phyloP scores from a whole-genome alignment of 2,797 vertebrate species.

The Parauchenoglanis punctatus region DNA sequence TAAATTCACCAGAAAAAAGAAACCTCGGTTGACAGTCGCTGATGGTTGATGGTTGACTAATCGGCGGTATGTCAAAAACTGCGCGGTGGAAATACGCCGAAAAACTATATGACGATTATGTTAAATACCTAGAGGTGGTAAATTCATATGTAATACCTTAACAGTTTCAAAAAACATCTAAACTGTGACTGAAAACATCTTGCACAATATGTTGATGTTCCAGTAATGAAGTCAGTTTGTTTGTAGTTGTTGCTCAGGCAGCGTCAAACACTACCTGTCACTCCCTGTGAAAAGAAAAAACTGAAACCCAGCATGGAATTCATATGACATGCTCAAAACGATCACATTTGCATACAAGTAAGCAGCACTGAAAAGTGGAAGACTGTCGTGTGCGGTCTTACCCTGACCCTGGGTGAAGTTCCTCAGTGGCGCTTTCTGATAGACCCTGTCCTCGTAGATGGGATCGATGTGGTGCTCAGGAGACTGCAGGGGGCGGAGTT shows the following conservation, averaged over 20 bases:
- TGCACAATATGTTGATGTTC: slow-evolving; percentile 11
- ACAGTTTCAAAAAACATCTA: not conserved
- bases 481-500: slow-evolving; percentile 93
- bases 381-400: slow-evolving; percentile 34
- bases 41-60: not conserved
- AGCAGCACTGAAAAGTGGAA: not conserved
- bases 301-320: slow-evolving; percentile 13
- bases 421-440: slow-evolving; percentile 95
- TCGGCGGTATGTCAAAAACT: not conserved
- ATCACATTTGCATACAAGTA: not conserved
- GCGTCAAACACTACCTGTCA: slow-evolving; percentile 18
- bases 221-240: slow-evolving; percentile 10
- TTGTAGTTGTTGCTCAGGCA: slow-evolving; percentile 20
- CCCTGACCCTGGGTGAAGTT: slow-evolving; percentile 93
- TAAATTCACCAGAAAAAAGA: not conserved
- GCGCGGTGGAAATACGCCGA: not conserved
- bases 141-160: not conserved
- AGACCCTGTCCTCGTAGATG: slow-evolving; percentile 98
- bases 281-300: not conserved
- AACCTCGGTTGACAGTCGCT: not conserved
- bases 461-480: slow-evolving; percentile 99
- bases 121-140: not conserved
- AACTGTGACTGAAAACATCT: slow-evolving; percentile 13
- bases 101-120: not conserved
- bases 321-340: not conserved